Evolutionary conservation across 1,140 invertebrate species (phyloP).

Genomic region (Conus betulinus): DNA sequence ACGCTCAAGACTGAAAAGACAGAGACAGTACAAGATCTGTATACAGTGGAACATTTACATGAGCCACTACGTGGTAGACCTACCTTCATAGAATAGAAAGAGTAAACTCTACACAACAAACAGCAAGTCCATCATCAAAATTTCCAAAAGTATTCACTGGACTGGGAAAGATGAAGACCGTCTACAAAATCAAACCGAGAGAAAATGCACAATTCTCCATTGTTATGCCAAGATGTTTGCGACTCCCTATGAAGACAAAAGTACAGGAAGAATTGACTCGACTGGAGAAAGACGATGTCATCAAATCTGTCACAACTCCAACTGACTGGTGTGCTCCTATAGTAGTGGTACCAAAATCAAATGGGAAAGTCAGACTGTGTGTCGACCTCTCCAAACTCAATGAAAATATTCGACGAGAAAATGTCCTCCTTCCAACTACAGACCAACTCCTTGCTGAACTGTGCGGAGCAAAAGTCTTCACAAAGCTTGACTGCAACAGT

Average conservation of each 20-base stretch:
- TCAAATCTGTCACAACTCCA: conserved; percentile 61
- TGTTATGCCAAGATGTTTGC: not conserved
- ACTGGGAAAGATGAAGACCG: not conserved
- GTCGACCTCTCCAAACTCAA: conserved; percentile 5
- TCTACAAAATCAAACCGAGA: conserved; percentile 14
- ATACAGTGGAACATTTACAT: not conserved
- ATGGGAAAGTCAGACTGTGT: conserved; percentile 35
- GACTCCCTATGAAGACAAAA: not conserved
- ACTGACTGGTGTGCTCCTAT: conserved; percentile 35
- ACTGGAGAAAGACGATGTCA: conserved; percentile 42
- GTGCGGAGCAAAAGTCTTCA: too few species aligned
- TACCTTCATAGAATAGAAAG: not conserved
- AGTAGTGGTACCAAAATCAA: conserved; percentile 37
- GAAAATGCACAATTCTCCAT: conserved; percentile 20
- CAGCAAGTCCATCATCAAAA: not conserved
- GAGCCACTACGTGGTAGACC: not conserved
- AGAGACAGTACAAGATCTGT: not conserved
- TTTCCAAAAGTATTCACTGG: conserved; percentile 4
- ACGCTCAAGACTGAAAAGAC: too few species aligned
- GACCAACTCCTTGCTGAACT: not conserved
- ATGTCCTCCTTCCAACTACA: not conserved
- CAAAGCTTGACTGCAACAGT: too few species aligned
- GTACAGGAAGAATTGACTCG: not conserved
- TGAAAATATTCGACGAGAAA: conserved; percentile 18
- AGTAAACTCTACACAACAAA: too few species aligned